phyloP scores from a whole-genome alignment of 2,888 invertebrate species.

The Beris morrisii region DNA sequence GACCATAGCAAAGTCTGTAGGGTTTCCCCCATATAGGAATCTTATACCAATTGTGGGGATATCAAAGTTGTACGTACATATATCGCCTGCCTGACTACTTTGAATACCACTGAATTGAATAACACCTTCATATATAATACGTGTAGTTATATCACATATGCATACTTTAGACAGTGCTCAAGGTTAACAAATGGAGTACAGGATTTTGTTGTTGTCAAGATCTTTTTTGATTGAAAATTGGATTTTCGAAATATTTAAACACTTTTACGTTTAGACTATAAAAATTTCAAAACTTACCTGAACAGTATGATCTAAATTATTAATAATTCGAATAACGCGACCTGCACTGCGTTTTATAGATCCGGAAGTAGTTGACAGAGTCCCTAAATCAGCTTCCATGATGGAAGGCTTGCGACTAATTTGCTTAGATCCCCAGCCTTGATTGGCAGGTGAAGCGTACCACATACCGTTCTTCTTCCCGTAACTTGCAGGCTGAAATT shows the following conservation, averaged over 20 bases:
- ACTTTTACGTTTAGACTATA: background rate
- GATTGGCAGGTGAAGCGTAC: constrained; percentile 68
- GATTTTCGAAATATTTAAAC: too few species aligned
- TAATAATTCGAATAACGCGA: constrained; percentile 88
- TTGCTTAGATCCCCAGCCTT: constrained; percentile 66
- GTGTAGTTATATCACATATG: too few species aligned
- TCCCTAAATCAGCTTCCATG: constrained; percentile 71
- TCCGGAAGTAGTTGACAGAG: constrained; percentile 65
- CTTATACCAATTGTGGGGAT: too few species aligned
- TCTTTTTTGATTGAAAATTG: too few species aligned
- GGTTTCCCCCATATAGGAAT: too few species aligned
- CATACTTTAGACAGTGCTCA: too few species aligned
- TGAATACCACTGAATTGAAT: too few species aligned
- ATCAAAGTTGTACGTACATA: too few species aligned
- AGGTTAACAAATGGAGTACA: too few species aligned
- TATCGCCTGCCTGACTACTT: too few species aligned
- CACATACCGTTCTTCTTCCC: constrained; percentile 89
- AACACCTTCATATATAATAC: too few species aligned
- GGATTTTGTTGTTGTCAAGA: too few species aligned
- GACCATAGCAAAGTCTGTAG: background rate
- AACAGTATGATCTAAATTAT: constrained; percentile 89
- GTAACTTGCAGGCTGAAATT: constrained; percentile 77
- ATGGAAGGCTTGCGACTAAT: constrained; percentile 81
- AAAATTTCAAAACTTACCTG: constrained; percentile 63
- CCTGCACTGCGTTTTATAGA: constrained; percentile 77